Evolutionary conservation across 2,797 vertebrate species (phyloP), one percentile per base, ranked within the genome.

Genomic region (Aplochiton taeniatus): DNA sequence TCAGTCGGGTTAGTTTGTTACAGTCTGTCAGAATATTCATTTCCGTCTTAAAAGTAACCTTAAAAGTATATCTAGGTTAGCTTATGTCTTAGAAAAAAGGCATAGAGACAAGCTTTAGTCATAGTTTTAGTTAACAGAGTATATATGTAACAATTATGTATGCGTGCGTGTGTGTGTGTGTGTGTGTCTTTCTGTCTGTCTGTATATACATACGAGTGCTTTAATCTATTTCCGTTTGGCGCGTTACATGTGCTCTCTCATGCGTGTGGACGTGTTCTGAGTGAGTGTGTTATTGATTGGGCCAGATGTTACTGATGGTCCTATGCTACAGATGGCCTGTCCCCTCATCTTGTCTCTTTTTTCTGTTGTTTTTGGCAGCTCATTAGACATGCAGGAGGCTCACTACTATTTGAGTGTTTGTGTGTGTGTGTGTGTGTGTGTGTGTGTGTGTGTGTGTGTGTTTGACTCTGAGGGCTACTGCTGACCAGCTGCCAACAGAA

Each of bases 401-500:
- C 73, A 77, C 68, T 51, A 81, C 79, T 74, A 71, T 78, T 71
- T 70, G 58, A 13, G 69, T 11, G 19, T 55, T 18, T 55, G 20
- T 12, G 13, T 9, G 19, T 55, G 18, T 9, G 19, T 55, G 18
- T 41, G 18, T 54, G 52, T 54, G 52, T 61, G 49, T 63, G 61
- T 53, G 50, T 59, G 58, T 59, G 44, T 59, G 48, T 52, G 48
- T 62, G 60, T 42, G 61, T 31, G 62, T 46, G 62, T 31, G 62
- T 46, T 59, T 10, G 66, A 73, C 66, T 85, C 57, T 52, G 52
- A 14, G 63, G 47, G 69, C 59, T 76, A 58, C 78, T 76, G 83
- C 80, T 86, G 77, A 85, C 86, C 86, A 88, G 83, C 87, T 89
- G 87, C 85, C 81, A 68, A 71, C 49, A 69, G 45, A 69, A 63